phyloP scores from a whole-genome alignment of 92 coral and sea anemone species.

The Heliopora coerulea region DNA sequence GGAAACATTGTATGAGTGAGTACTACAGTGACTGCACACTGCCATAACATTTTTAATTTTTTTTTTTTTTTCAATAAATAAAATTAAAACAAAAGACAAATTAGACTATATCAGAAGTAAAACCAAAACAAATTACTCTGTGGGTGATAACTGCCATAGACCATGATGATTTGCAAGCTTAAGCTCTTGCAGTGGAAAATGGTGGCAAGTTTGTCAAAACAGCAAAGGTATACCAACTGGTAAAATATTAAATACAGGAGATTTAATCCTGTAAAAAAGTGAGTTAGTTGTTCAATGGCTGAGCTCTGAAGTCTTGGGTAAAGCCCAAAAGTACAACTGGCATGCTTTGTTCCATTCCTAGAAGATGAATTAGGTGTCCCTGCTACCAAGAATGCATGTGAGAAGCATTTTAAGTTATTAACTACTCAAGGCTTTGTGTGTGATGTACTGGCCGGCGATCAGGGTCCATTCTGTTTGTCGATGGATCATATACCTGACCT shows the following conservation, averaged over 20 bases:
- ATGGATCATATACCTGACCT: conserved; percentile 14
- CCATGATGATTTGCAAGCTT: not conserved
- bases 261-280: not conserved
- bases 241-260: not conserved
- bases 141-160: conserved; percentile 1
- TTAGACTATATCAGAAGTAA: not conserved
- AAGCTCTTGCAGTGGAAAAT: not conserved
- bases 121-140: conserved; percentile 4
- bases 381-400: conserved; percentile 11
- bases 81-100: not conserved
- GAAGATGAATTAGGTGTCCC: conserved; percentile 1
- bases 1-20: no score
- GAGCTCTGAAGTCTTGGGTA: conserved; percentile 16
- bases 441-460: conserved; percentile 23
- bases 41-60: not conserved
- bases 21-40: conserved; percentile 3
- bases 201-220: not conserved
- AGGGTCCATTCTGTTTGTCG: conserved; percentile 6
- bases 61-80: not conserved
- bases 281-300: conserved; percentile 6
- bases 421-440: conserved; percentile 10
- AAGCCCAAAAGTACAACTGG: conserved; percentile 23
- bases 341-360: conserved; percentile 1
- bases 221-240: not conserved
- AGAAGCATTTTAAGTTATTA: conserved; percentile 1